phyloP scores from a whole-genome alignment of 2,888 invertebrate species.

The Strigamia maritima region DNA sequence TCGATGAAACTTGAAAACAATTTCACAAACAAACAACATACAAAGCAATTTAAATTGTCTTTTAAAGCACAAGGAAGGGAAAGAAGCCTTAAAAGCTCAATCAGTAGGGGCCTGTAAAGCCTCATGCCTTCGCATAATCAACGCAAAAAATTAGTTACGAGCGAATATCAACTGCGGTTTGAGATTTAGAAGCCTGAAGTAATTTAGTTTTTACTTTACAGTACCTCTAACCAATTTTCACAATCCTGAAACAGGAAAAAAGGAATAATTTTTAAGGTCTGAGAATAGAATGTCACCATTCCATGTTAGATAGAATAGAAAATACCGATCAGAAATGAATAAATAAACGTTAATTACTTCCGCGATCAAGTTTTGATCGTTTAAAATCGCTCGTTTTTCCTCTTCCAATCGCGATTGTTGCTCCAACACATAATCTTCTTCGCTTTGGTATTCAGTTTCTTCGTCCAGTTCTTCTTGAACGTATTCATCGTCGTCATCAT shows the following conservation, averaged over 20 bases:
- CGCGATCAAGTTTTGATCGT: slow-evolving; percentile 50
- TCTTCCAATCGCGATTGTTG: slow-evolving; percentile 40
- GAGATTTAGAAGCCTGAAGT: background rate
- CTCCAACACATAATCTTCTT: slow-evolving; percentile 41
- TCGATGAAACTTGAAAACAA: background rate
- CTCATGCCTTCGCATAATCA: background rate
- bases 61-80: background rate
- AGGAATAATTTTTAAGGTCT: background rate
- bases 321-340: background rate
- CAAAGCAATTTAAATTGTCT: background rate
- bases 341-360: slow-evolving; percentile 47
- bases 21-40: background rate
- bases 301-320: background rate
- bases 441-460: slow-evolving; percentile 41
- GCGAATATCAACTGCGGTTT: background rate
- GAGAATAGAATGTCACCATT: background rate
- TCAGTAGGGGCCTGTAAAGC: background rate
- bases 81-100: background rate
- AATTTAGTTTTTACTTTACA: slow-evolving; percentile 29
- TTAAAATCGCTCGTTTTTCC: slow-evolving; percentile 51
- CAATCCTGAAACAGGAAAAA: slow-evolving; percentile 26
- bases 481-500: slow-evolving; percentile 43
- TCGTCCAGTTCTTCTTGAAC: slow-evolving; percentile 44
- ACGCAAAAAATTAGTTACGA: background rate
- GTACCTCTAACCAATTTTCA: slow-evolving; percentile 35